Base-by-base conservation (phyloP, 2,888 invertebrate genomes). In the Ormyrus rosae region DNA sequence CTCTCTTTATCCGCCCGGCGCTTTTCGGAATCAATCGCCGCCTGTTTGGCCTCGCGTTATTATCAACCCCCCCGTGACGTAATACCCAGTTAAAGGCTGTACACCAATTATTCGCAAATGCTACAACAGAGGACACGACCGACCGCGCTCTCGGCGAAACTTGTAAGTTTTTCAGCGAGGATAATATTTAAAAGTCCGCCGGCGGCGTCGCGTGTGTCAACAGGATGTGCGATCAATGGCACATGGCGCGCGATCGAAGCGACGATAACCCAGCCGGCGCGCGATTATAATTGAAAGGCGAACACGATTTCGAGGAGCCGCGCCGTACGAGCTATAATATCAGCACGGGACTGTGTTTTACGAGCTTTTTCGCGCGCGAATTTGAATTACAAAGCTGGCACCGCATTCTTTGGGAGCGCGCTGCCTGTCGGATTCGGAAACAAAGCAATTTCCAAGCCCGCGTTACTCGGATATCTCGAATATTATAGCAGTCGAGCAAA, bases 151-250 rank as follows among this genome's bases (percentile, higher is more conserved):
- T 34, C 55, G 0, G 34, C 34, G 53, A 19, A 69, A 56, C 58
- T 71, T 34, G 76, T 55, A 56, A 56, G 56, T 64, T 64, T 67
- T 9, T 11, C 3, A 3, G 34, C 63, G 64, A 61, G 61, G 61
- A 63, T 73, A 68, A 61, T 68, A 73, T 73, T 78, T 78, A 78
- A 78, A 78, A 78, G 68, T 68, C 67, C 55, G 61, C 51, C 19
- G 13, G 61, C 50, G n/a, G 68, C 60, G 72, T 78, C 67, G 72
- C 67, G 72, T 50, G 72, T 78, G 72, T 78, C 72, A 53, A 78
- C 72, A 60, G 78, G 65, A 78, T 68, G 68, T 55, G 46, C 50
- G 67, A 72, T 72, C 60, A 50, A 72, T 61, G 72, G 61, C 78
- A 72, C 60, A 73, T 61, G 72, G 67, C 50, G 46, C n/a, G 51